Evolutionary conservation across 2,888 invertebrate genomes (phyloP), one percentile per base, ranked within the genome.

Genomic region (Sinhomidia bicolor): DNA sequence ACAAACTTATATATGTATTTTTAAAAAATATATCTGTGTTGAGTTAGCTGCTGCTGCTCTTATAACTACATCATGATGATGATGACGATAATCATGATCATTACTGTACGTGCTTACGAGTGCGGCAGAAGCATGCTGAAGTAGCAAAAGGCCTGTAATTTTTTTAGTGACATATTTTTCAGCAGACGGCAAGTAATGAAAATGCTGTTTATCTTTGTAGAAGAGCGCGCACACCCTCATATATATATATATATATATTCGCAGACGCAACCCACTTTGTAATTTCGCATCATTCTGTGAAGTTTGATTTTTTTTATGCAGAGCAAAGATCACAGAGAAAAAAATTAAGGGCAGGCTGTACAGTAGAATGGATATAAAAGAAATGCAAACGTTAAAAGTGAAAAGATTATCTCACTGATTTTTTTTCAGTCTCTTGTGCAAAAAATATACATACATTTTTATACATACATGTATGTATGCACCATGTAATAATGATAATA

Each of bases 51-150:
- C 26, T 32, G 65, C 26, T 32, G 65, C 14, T 65, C 32, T 32
- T 10, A 54, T 54, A 10, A 7, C 36, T n/a, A n/a, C 4, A 36
- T 36, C 4, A 36, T 36, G 36, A 36, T 36, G 36, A 6, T 65
- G 32, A n/a, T 10, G 32, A 32, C n/a, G 32, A 65, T 41, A 71
- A 71, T 71, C 71, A 71, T 71, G 44, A 71, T 44, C 71, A 71
- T 71, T 71, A 71, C 17, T 29, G 9, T 7, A 71, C 65, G 10
- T 68, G 65, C 44, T 36, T 71, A 41, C 41, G 20, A 17, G 6
- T 20, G 12, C 1, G 57, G 20, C n/a, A n/a, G n/a, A n/a, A n/a
- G n/a, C n/a, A 51, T 51, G n/a, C n/a, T 51, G 57, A 7, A 23
- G 6, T 2, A 3, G 20, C 17, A 9, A 23, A 7, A 57, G 10